These are phyloP conservation scores for Tridacna crocea DNA, from an alignment of 2,888 invertebrate species.

Conservation along the genomic window DNA sequence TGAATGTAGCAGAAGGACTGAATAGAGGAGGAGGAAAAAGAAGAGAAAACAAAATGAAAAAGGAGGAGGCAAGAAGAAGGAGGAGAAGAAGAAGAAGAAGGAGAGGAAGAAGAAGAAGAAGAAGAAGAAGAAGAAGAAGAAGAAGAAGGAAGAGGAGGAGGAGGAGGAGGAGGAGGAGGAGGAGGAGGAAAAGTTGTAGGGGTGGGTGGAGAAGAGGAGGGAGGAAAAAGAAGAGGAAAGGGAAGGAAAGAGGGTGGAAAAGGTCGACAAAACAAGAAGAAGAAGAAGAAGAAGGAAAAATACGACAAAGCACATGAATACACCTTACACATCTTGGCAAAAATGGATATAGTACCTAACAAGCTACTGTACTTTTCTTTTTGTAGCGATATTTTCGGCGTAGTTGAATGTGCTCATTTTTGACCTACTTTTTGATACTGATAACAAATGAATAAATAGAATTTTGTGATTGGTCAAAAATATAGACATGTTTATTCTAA, in stretches of 20 bases:
- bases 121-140: slow-evolving; percentile 1
- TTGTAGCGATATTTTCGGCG: too few species aligned
- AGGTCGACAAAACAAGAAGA: background rate
- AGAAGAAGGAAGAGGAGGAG: background rate
- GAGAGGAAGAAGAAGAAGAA: background rate
- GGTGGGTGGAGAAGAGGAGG: background rate
- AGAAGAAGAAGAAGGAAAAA: background rate
- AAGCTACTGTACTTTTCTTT: background rate
- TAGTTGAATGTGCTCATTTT: too few species aligned
- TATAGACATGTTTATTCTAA: too few species aligned
- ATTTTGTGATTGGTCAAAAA: too few species aligned
- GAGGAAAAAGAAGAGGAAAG: background rate
- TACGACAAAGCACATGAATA: too few species aligned
- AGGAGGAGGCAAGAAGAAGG: background rate
- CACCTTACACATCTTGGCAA: too few species aligned
- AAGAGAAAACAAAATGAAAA: background rate
- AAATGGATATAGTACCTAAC: too few species aligned
- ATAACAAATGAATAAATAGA: too few species aligned
- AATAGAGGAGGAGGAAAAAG: background rate
- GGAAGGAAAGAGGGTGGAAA: background rate
- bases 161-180: background rate
- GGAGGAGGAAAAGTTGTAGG: background rate
- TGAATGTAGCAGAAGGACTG: too few species aligned
- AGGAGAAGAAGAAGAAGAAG: background rate
- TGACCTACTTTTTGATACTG: too few species aligned